Base-by-base conservation (phyloP, 2,797 vertebrate genomes). In the Prunella strophiata region DNA sequence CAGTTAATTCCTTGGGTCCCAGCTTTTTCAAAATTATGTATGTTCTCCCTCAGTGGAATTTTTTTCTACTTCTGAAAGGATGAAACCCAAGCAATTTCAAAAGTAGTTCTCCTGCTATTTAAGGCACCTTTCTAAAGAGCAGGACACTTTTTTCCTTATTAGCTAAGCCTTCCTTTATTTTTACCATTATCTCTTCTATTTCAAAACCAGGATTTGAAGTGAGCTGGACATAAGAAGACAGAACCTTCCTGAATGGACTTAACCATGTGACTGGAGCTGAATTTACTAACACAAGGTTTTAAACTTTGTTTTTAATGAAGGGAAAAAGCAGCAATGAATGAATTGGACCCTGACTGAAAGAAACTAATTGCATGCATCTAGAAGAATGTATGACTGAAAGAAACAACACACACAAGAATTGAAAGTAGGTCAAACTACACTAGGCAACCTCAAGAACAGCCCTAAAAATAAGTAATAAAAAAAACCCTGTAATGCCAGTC, bases 341-440 rank as follows among this genome's bases (percentile, higher is more conserved):
- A 93, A 88, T 3, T 58, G 47, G 32, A 80, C 23, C 34, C 45
- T 34, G 47, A 61, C 51, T 92, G 71, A 94, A 95, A 85, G 59
- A 85, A 94, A 90, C 61, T 79, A 73, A 94, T 82, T 74, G 65
- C 50, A 51, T 30, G 63, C 85, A 94, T n/a, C 91, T 79, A 91
- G 73, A 91, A 93, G 42, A 94, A 94, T 14, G 25, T 19, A 36
- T 22, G 74, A 88, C 14, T 67, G 80, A 84, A 88, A 87, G 85
- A 85, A 93, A 71, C 58, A 93, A 48, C 32, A 84, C 16, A 36
- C 16, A 62, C 19, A 87, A 90, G 71, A 88, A 93, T 7, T 57
- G 27, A 61, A 94, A 93, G 63, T 89, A 94, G 94, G 94, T 96
- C 94, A 93, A 94, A 91, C 73, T 74, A 74, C 48, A 73, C 30